Conservation (phyloP, 2,888 invertebrate species). For the Embidobia sp. region DNA sequence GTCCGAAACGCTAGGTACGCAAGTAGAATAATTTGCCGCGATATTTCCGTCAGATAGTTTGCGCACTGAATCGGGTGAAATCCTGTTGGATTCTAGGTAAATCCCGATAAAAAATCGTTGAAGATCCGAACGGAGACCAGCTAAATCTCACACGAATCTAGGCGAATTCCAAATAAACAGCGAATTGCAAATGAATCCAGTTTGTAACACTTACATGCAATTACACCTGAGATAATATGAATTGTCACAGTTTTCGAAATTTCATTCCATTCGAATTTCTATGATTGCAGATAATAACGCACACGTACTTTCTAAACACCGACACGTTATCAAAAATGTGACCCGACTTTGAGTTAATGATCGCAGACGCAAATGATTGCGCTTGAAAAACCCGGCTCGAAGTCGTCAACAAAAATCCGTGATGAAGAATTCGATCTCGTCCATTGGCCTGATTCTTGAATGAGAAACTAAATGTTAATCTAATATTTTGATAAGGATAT, state of each 20-base stretch:
- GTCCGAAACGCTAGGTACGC: too few species aligned
- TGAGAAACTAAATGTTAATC: not conserved
- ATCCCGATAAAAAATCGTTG: slow-evolving; percentile 14
- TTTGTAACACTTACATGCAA: slow-evolving; percentile 53
- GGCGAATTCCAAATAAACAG: slow-evolving; percentile 40
- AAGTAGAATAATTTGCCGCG: not conserved
- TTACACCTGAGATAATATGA: slow-evolving; percentile 36
- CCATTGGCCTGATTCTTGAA: too few species aligned
- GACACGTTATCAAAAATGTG: slow-evolving; percentile 3
- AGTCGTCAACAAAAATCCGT: too few species aligned
- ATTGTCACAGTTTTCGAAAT: slow-evolving; percentile 35
- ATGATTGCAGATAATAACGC: slow-evolving; percentile 30
- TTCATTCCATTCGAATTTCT: slow-evolving; percentile 18
- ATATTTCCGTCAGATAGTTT: slow-evolving; percentile 40
- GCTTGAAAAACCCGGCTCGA: too few species aligned
- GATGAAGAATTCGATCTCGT: too few species aligned
- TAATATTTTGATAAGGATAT: too few species aligned
- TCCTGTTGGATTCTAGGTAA: slow-evolving; percentile 37
- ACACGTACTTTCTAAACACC: slow-evolving; percentile 29
- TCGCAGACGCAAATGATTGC: too few species aligned
- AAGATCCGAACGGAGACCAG: slow-evolving; percentile 7
- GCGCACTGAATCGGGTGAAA: slow-evolving; percentile 20
- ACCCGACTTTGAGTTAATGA: slow-evolving; percentile 1
- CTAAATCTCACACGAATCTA: slow-evolving; percentile 36
- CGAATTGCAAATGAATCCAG: slow-evolving; percentile 28